Evolutionary conservation across 2,113 vertebrate genomes (phyloP), one percentile per base, ranked within the genome.

Genomic region (Clarias magur): DNA sequence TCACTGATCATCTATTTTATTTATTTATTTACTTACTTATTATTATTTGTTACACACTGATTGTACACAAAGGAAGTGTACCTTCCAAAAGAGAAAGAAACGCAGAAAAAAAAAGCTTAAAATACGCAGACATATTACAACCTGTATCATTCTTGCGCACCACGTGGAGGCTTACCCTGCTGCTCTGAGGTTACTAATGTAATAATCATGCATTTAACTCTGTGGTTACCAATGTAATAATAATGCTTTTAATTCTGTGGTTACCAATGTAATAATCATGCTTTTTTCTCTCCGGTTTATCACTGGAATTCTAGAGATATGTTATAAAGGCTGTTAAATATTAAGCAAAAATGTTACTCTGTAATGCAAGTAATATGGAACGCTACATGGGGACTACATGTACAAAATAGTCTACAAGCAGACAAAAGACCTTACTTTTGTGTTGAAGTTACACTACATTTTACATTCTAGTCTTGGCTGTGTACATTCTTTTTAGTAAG

Each of bases 161-260:
- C 48, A 48, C 27, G 17, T 25, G 70, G 67, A 75, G 68, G 13
- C 70, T 63, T 73, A 83, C 16, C 38, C 80, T 54, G 78, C 67
- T 15, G 80, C 86, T 63, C 68, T 82, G 42, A 83, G 68, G 57
- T 76, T 76, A 56, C 59, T 73, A 56, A 81, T 83, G 68, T 81
- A 87, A 75, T 87, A 83, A 83, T 76, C 70, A 83, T 75, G 80
- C 80, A 67, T 82, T 87, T 78, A 75, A 83, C 76, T 73, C 72
- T 78, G 68, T 30, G 80, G 57, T 83, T 27, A 83, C 27, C 59
- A 54, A 34, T 82, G n/a, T 25, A 54, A 63, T 82, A 59, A 75
- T 85, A 85, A 75, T 85, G 83, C 83, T 85, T 85, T 85, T 85
- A 87, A 87, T 82, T 75, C 38, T 82, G 59, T 83, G 57, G 68